phyloP scores from a whole-genome alignment of 2,888 invertebrate species.

The Neria commutata region DNA sequence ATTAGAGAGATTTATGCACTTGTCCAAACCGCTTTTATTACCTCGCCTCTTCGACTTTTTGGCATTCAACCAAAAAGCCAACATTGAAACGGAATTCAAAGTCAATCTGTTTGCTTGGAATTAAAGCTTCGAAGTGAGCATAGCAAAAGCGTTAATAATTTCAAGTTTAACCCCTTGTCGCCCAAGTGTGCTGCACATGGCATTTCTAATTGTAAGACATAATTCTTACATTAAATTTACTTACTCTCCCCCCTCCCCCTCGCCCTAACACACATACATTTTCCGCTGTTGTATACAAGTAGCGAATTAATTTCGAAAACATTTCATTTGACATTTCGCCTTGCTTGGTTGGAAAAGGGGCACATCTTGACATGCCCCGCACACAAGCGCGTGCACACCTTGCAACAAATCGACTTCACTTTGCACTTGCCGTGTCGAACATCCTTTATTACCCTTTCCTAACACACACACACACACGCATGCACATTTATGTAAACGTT shows the following conservation, averaged over 20 bases:
- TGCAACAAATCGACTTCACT: slow-evolving; percentile 1
- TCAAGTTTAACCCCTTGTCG: too few species aligned
- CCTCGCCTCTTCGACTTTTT: not conserved
- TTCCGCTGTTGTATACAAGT: not conserved
- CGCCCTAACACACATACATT: too few species aligned
- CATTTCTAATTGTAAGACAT: slow-evolving; percentile 34
- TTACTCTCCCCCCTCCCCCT: slow-evolving; percentile 3
- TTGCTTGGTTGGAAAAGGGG: not conserved
- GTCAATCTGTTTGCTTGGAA: not conserved
- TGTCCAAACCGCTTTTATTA: slow-evolving; percentile 10
- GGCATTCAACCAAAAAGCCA: not conserved
- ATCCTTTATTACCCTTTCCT: too few species aligned
- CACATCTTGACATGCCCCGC: not conserved
- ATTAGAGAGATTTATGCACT: slow-evolving; percentile 31
- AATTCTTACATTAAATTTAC: slow-evolving; percentile 37
- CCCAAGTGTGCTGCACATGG: slow-evolving; percentile 11
- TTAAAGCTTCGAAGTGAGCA: slow-evolving; percentile 20
- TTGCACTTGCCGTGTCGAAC: not conserved
- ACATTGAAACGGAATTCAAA: not conserved
- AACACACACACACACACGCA: slow-evolving; percentile 1
- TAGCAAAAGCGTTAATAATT: too few species aligned
- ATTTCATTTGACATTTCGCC: slow-evolving; percentile 6
- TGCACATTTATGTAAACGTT: not conserved
- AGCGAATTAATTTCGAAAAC: slow-evolving; percentile 7
- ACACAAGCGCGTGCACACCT: too few species aligned